Base-by-base conservation (phyloP, 1,140 invertebrate genomes). In the Antheraea mylitta region DNA sequence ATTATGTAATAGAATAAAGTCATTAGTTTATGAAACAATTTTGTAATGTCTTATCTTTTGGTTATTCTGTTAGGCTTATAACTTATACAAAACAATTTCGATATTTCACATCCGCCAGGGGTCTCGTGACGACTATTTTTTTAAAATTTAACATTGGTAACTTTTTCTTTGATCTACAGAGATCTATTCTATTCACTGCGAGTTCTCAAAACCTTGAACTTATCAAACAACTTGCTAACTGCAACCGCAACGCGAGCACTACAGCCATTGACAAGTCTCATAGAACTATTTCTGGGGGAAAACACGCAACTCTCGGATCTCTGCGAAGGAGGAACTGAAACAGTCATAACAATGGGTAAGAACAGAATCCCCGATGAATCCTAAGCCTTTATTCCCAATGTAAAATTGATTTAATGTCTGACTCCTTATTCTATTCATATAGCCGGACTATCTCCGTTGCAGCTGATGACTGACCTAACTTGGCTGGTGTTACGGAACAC, bases 241-340 rank as follows among this genome's bases (percentile, higher is more conserved):
- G 38, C 58, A 0, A 58, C 7, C 9, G 72, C 64, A 38, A 45
- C 65, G 16, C 66, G 7, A 11, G 64, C 58, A 36, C 65, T 74
- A 48, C 69, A 38, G 10, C 67, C 71, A 18, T 68, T 74, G 64
- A 62, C 45, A 30, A 36, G 66, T n/a, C 68, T 76, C 10, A 58
- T 16, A 10, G 9, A 18, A 10, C 63, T 80, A 11, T 22, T 36
- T 18, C 71, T 78, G 8, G 37, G 48, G 11, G 22, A 66, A 48
- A 80, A 78, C 48, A 70, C 70, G 36, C 9, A 13, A 19, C 76
- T 80, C 37, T 67, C 68, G 8, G 74, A 76, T 65, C 68, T 78
- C 6, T 77, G 75, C 59, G n/a, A 19, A 13, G 42, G 37, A 42
- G 19, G 64, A 58, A 22, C 22, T 10, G 22, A 22, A 11, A 63